Base-by-base conservation (phyloP, 2,113 vertebrate species). In the Passerina amoena region DNA sequence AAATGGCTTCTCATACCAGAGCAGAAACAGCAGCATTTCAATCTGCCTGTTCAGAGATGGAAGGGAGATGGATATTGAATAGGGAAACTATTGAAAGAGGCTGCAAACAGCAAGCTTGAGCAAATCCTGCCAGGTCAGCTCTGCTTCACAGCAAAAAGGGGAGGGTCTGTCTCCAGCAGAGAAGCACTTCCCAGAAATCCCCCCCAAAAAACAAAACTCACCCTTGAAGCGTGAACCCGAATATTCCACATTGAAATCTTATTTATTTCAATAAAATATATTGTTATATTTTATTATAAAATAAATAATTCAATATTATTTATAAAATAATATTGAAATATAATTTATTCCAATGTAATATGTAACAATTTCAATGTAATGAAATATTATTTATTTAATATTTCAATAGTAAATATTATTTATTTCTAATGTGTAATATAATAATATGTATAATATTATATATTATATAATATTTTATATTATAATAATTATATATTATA, bases 1-100 rank as follows among this genome's bases (percentile, higher is more conserved):
- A 96, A 95, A 86, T 95, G 40, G 87, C 90, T 96, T 91, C 86
- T 86, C 66, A 75, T 83, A 76, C n/a, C 76, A 92, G 65, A 82
- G 40, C 70, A 90, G 77, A 96, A 88, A 93, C 69, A 84, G 60
- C 68, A 6, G 6, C 72, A 20, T 94, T 91, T 86, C 88, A 88
- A 56, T 88, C 80, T 82, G 65, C 75, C 57, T 75, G 4, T 69
- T 86, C 88, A 93, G 88, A 83, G 77, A 78, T 24, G 33, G 24
- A 37, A 78, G 30, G 35, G 40, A 66, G 44, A 75, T 76, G 65
- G 88, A 83, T 93, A 69, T 5, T 23, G 16, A 92, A 50, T 60
- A 82, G 54, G 48, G 93, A 82, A 37, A 28, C 24, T 37, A 57
- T 35, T 84, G 73, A 68, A 59, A 87, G 79, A 75, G 71, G 57